A percentile compares a stretch with the other conserved stretches of the same genome.
Conservation (phyloP, 2,113 vertebrate genomes). For the Gymnocephalus cernua region DNA sequence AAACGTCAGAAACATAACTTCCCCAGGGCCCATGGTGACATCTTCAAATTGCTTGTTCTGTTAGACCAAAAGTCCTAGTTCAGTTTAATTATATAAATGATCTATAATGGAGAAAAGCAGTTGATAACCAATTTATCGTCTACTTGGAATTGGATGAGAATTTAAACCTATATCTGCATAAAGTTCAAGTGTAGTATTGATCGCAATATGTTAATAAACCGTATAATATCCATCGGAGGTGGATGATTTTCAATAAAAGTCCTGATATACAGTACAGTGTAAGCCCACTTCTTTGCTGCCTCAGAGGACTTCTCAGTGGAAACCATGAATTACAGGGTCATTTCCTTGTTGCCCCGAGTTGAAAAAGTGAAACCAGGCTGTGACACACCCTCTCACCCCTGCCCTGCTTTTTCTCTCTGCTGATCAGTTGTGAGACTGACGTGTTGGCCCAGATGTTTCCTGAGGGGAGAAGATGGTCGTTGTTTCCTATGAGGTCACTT, state of each 20-base stretch:
- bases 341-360: constrained; percentile 29
- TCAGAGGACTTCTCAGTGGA: constrained; percentile 48
- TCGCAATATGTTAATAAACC: background rate
- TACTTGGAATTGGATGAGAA: background rate
- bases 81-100: background rate
- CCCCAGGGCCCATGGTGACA: too few species aligned
- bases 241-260: background rate
- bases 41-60: too few species aligned
- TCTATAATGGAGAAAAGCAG: background rate
- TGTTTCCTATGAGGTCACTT: constrained; percentile 77
- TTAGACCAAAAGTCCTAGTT: too few species aligned
- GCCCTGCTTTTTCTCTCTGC: constrained; percentile 30
- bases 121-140: too few species aligned
- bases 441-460: constrained; percentile 87
- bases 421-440: constrained; percentile 71
- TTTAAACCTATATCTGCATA: too few species aligned
- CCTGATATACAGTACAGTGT: background rate
- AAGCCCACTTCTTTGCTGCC: background rate
- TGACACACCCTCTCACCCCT: constrained; percentile 3
- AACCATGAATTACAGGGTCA: constrained; percentile 59
- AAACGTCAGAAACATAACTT: background rate
- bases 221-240: background rate
- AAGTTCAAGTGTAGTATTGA: background rate
- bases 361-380: constrained; percentile 29
- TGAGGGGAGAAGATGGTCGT: constrained; percentile 78